Evolutionary conservation across 2,888 invertebrate species (phyloP), one percentile per base, ranked within the genome.

Genomic region (Andrena marginata): DNA sequence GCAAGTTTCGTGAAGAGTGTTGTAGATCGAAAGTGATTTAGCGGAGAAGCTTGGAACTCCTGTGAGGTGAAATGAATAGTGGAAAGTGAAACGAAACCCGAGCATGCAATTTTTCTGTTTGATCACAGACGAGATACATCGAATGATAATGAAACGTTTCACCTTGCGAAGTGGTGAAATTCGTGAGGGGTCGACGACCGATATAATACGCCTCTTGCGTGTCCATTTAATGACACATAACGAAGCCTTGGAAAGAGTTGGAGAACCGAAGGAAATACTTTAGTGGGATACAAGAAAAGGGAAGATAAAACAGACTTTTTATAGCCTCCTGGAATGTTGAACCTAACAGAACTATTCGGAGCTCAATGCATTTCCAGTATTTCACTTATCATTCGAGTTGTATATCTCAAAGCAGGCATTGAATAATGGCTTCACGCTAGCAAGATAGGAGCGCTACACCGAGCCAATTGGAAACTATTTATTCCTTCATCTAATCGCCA

Each of bases 401-500:
- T 75, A 49, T 31, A 4, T 42, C 23, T n/a, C 16, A 31, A 42
- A 54, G 33, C n/a, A 29, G 54, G 33, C 65, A 54, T 26, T 71
- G 80, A 80, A 62, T 71, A 80, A 80, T 79, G 62, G 54, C 62
- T 80, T 54, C 42, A 60, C 54, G 67, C 80, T 42, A 79, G 7
- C 51, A 33, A 51, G 42, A 80, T 80, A 70, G 29, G 51, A 31
- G 29, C 26, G 60, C 8, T 69, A 77, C 60, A 67, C 31, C 16
- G 33, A 42, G 13, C 59, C 73, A 73, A 74, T 70, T 33, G 59
- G 48, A 51, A 63, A 71, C 63, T 68, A 81, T 81, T 67, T 31
- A 64, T 71, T 62, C 35, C 31, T 35, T 76, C 83, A 84, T 84
- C 84, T 84, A 75, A 84, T 84, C 79, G 31, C 16, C 51, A 60